These are phyloP conservation scores for Paramuricea clavata DNA, from an alignment of 92 coral and sea anemone genomes.

Conservation along the genomic window DNA sequence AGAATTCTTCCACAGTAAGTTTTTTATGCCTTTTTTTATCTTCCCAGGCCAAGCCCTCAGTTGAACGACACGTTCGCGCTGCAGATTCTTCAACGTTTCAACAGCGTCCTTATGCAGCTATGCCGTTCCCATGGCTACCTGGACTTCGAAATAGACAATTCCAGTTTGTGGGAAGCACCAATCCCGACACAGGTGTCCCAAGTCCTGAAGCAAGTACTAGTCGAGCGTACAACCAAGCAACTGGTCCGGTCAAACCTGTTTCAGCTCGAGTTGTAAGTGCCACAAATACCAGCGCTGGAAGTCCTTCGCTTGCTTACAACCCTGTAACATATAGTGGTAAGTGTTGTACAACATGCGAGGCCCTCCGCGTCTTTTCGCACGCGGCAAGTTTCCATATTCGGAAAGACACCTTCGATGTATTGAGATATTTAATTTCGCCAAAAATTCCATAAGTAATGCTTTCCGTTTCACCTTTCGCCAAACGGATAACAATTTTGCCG, in stretches of 20 bases:
- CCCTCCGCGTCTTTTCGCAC: no score
- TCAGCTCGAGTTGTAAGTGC: constrained; percentile 43
- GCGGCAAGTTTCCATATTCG: no score
- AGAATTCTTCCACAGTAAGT: not conserved
- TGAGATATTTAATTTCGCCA: no score
- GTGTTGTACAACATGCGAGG: no score
- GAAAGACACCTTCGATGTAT: no score
- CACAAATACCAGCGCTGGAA: constrained; percentile 22
- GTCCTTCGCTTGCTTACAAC: constrained; percentile 47
- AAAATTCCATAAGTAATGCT: no score
- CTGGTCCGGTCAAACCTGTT: constrained; percentile 41
- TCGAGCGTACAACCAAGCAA: constrained; percentile 26
- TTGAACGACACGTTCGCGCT: not conserved
- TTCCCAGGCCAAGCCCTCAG: constrained; percentile 10
- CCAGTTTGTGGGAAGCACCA: constrained; percentile 60
- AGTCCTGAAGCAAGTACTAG: constrained; percentile 59
- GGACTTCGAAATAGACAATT: constrained; percentile 40
- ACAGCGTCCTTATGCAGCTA: constrained; percentile 20
- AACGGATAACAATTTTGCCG: no score
- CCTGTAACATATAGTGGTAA: constrained; percentile 70
- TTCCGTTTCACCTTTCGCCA: no score
- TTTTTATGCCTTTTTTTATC: not conserved
- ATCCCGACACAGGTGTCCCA: constrained; percentile 83
- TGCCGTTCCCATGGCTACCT: not conserved
- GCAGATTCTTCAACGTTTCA: not conserved